Percentiles rank a stretch among this genome's conserved stretches.
Conservation (phyloP, 2,888 invertebrate genomes). For the Trachelus tabidus region DNA sequence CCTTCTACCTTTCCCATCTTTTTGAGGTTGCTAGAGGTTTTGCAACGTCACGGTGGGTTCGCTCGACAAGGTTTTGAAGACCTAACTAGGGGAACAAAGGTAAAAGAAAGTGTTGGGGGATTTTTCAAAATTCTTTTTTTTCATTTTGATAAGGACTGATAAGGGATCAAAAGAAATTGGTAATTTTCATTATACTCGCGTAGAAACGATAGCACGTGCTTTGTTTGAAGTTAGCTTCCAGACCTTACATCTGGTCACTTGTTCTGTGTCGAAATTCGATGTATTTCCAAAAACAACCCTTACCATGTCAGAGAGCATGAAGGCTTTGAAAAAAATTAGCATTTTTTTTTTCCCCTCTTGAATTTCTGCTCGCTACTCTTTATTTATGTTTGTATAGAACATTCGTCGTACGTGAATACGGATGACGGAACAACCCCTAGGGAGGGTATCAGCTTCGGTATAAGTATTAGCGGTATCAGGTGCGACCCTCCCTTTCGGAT, state of each 20-base stretch:
- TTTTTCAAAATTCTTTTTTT: not conserved
- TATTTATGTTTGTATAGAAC: not conserved
- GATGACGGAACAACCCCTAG: not conserved
- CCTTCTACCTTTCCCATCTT: not conserved
- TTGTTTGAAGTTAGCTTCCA: not conserved
- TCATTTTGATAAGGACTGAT: not conserved
- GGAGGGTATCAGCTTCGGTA: not conserved
- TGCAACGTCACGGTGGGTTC: not conserved
- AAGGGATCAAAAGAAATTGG: not conserved
- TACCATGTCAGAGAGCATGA: not conserved
- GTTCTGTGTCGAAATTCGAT: not conserved
- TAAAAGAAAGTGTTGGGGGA: not conserved
- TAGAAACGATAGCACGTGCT: not conserved
- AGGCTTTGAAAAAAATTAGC: not conserved
- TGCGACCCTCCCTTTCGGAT: not conserved
- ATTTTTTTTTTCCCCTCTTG: not conserved
- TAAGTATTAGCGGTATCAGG: not conserved
- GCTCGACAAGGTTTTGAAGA: not conserved
- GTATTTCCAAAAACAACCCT: not conserved
- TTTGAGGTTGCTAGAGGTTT: not conserved
- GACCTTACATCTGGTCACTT: not conserved
- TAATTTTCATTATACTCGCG: not conserved
- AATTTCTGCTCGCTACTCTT: not conserved
- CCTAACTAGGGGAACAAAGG: not conserved
- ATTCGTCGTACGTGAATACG: not conserved